Conservation (phyloP, 2,113 vertebrate species). For the Tinamus guttatus region DNA sequence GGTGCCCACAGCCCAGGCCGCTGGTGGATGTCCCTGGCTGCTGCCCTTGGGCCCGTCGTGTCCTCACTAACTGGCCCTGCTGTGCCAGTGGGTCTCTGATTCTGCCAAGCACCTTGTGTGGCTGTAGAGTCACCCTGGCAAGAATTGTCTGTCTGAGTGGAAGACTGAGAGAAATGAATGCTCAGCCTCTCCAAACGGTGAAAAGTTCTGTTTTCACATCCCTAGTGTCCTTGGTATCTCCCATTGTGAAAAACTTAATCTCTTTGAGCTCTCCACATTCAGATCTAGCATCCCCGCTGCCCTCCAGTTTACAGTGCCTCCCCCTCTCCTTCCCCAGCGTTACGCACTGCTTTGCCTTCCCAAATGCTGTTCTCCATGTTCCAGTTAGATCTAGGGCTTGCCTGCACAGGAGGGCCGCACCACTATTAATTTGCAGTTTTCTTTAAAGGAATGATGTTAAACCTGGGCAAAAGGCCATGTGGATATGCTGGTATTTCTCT, state of each 20-base stretch:
- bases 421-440: constrained; percentile 54
- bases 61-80: not conserved
- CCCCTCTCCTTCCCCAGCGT: not conserved
- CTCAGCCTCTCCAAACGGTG: not conserved
- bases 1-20: not conserved
- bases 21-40: not conserved
- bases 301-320: not conserved
- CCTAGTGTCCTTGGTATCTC: not conserved
- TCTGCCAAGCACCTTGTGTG: not conserved
- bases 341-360: not conserved
- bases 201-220: not conserved
- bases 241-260: not conserved
- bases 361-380: constrained; percentile 38
- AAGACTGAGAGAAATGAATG: not conserved
- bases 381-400: constrained; percentile 62
- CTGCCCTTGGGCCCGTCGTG: not conserved
- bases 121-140: not conserved
- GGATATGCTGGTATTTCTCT: constrained; percentile 41
- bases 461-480: constrained; percentile 56
- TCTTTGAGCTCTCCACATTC: not conserved
- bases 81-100: not conserved
- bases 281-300: not conserved
- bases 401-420: constrained; percentile 54
- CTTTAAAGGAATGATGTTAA: constrained; percentile 49
- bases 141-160: accelerated